Percentiles rank a stretch among this genome's conserved stretches.
These are phyloP conservation scores for Battus philenor DNA, from an alignment of 1,140 invertebrate genomes.

Conservation along the genomic window DNA sequence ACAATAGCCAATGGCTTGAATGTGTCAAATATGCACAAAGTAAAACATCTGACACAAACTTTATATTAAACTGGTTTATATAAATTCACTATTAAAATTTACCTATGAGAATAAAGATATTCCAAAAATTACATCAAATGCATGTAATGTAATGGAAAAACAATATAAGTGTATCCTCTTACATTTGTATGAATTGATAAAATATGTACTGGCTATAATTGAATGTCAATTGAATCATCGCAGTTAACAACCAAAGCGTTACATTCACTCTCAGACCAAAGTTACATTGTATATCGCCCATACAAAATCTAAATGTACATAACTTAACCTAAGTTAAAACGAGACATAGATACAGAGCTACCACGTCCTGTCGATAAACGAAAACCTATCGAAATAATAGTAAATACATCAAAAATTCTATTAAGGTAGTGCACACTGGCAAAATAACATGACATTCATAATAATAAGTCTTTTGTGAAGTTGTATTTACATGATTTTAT, in stretches of 20 bases:
- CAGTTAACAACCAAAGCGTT: slow-evolving; percentile 16
- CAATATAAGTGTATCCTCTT: no score
- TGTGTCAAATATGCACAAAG: no score
- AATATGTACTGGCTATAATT: no score
- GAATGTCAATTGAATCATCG: slow-evolving; percentile 6
- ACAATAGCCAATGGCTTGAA: no score
- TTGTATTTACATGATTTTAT: slow-evolving; percentile 29
- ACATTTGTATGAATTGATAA: no score
- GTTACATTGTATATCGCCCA: slow-evolving; percentile 46
- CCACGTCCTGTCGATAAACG: slow-evolving; percentile 23
- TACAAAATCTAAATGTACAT: slow-evolving; percentile 64
- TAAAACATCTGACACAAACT: no score
- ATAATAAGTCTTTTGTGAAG: slow-evolving; percentile 2
- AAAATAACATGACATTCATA: neutral
- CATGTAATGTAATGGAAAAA: no score
- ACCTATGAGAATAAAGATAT: no score
- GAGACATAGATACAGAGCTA: slow-evolving; percentile 41
- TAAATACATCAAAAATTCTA: slow-evolving; percentile 52
- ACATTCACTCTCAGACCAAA: slow-evolving; percentile 21
- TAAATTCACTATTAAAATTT: no score
- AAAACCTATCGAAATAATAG: slow-evolving; percentile 32
- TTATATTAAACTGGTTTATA: no score
- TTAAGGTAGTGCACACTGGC: slow-evolving; percentile 30
- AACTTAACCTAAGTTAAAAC: slow-evolving; percentile 48
- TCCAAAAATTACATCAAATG: no score